phyloP scores from a whole-genome alignment of 2,113 vertebrate species.

The Podarcis raffonei region DNA sequence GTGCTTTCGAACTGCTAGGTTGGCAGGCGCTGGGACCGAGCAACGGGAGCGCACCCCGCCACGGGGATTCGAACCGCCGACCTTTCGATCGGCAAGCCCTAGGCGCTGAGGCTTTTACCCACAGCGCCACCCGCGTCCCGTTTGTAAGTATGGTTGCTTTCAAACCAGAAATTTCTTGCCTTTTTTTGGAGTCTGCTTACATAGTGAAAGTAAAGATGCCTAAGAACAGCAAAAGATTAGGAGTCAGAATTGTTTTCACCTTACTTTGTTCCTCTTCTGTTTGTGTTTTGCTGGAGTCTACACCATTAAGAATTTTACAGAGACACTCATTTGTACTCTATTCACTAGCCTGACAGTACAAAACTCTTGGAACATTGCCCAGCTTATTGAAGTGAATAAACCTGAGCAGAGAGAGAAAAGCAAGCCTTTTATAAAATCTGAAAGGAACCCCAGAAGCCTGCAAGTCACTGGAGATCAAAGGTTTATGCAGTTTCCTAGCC shows the following conservation, averaged over 20 bases:
- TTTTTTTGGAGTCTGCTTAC: neutral
- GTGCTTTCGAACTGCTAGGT: no score
- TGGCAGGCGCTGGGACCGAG: no score
- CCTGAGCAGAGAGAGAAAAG: slow-evolving; percentile 42
- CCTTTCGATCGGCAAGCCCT: no score
- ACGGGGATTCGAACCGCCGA: no score
- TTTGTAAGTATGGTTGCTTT: neutral
- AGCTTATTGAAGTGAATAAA: slow-evolving; percentile 49
- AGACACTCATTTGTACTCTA: slow-evolving; percentile 43
- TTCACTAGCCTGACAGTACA: slow-evolving; percentile 50
- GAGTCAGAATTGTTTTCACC: neutral
- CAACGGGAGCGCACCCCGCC: no score
- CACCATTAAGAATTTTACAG: slow-evolving; percentile 33
- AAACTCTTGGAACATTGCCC: slow-evolving; percentile 56
- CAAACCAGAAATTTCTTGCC: neutral
- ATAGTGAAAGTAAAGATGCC: neutral
- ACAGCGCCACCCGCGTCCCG: no score
- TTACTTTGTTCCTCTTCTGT: neutral
- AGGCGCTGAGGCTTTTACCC: no score
- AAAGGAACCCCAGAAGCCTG: slow-evolving; percentile 22
- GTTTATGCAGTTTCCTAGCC: slow-evolving; percentile 18
- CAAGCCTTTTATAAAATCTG: neutral
- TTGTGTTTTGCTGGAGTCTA: neutral
- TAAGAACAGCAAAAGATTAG: neutral
- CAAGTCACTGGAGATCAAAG: neutral